Evolutionary conservation across 2,113 vertebrate genomes (phyloP), one percentile per base, ranked within the genome.

Genomic region (Pluvianellus socialis): DNA sequence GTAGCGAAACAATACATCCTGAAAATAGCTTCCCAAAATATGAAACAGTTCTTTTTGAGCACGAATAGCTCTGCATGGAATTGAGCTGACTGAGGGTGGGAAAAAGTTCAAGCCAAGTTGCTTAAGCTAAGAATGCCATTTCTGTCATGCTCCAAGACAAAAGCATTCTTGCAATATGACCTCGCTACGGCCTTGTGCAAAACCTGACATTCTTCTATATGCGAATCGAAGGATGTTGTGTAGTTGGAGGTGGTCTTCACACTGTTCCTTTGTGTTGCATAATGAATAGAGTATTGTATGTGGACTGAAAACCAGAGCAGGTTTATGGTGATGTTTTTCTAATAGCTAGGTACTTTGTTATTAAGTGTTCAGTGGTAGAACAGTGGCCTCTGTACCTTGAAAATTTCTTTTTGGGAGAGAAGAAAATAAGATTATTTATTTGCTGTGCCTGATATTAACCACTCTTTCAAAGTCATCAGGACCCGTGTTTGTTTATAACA

Each of bases 171-270:
- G 15, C 21, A 27, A 6, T 38, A 20, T 0, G 7, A 49, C 30
- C 30, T 88, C 0, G 2, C 1, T 45, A 40, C 14, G 47, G 42
- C 62, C 42, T 53, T n/a, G 10, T 58, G 28, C 32, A 79, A 74
- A 86, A 23, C 9, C 9, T 0, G 0, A 11, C 19, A 3, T 88
- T 88, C 14, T 58, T 7, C 7, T 79, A 1, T 38, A 6, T 21
- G 14, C 18, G 66, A 88, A 44, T 56, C 7, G 15, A 74, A 35
- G 33, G 9, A 19, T 63, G 79, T 68, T 35, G 19, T 55, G n/a
- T 8, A 16, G 10, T 40, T 63, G 35, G 66, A 68, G 32, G 30
- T 72, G 71, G 14, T 67, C 4, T 28, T 73, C 10, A 24, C 21
- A 19, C n/a, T 53, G 24, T 59, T 59, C 14, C 28, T 35, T 1